These are phyloP conservation scores for Ichneumoninae sp. DNA, from an alignment of 2,888 invertebrate species.

Conservation along the genomic window DNA sequence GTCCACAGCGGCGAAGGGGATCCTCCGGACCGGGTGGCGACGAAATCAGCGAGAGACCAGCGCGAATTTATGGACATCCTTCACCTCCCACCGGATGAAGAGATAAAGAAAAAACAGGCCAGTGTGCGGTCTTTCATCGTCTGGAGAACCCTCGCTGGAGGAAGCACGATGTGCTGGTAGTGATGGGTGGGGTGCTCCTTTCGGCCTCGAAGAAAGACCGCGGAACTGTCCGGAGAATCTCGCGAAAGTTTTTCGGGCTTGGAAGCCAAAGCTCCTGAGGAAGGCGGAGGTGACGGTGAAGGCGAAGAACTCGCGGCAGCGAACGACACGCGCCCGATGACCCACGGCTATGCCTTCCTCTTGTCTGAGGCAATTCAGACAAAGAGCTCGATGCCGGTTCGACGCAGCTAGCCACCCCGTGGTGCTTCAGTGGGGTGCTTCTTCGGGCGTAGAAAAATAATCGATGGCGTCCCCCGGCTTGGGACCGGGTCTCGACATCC, in stretches of 20 bases:
- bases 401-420: conserved; percentile 40
- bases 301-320: not conserved
- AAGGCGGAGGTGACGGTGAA: conserved; percentile 12
- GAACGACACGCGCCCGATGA: conserved; percentile 65
- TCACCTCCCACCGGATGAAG: conserved; percentile 55
- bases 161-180: conserved; percentile 25
- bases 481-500: conserved; percentile 13
- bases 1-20: conserved; percentile 16
- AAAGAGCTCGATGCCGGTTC: conserved; percentile 60
- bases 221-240: conserved; percentile 59
- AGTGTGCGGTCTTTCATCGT: conserved; percentile 62
- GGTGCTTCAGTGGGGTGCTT: conserved; percentile 68
- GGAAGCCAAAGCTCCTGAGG: conserved; percentile 21
- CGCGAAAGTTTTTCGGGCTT: conserved; percentile 62
- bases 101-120: conserved; percentile 55
- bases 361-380: conserved; percentile 64
- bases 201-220: conserved; percentile 43
- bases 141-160: conserved; percentile 38
- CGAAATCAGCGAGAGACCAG: conserved; percentile 59
- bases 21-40: conserved; percentile 1
- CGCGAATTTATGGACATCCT: conserved; percentile 60
- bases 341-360: conserved; percentile 63
- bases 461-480: conserved; percentile 73
- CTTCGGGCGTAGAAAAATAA: conserved; percentile 80
- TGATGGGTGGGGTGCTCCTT: conserved; percentile 3